These are phyloP conservation scores for Epizoanthus rinbou DNA, from an alignment of 92 coral and sea anemone species.

Conservation along the genomic window DNA sequence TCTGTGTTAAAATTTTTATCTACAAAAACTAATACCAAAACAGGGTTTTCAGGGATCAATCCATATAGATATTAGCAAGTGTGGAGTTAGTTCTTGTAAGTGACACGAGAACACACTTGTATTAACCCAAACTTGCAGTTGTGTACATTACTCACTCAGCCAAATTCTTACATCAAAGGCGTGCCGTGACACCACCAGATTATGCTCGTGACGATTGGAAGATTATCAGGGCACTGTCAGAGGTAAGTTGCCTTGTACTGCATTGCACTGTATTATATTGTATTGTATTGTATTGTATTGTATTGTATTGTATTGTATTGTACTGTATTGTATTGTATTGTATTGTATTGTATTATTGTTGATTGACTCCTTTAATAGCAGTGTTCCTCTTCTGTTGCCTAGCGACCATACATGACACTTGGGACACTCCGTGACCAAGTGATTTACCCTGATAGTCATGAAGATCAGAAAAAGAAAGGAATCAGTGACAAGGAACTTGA, in stretches of 20 bases:
- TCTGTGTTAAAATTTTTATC: too few relatives aligned
- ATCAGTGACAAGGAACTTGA: constrained; percentile 77
- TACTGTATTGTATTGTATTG: too few relatives aligned
- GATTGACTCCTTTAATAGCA: too few relatives aligned
- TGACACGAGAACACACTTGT: background rate
- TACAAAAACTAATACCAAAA: too few relatives aligned
- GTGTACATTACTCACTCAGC: background rate
- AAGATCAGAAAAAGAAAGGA: constrained; percentile 77
- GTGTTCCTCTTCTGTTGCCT: too few relatives aligned
- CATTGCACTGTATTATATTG: background rate
- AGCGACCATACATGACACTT: constrained; percentile 98
- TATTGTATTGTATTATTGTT: too few relatives aligned
- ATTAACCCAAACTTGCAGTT: background rate
- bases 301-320: too few relatives aligned
- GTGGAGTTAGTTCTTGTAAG: background rate
- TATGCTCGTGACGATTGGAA: constrained; percentile 99
- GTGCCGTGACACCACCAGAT: constrained; percentile 97
- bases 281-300: too few relatives aligned
- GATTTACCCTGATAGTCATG: constrained; percentile 91
- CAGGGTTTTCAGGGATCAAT: too few relatives aligned
- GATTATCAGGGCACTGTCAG: constrained; percentile 97
- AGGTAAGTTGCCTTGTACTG: constrained; percentile 53
- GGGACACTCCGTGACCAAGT: constrained; percentile 97
- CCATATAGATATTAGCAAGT: too few relatives aligned
- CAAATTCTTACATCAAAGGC: constrained; percentile 51